Percentiles rank a stretch among this genome's conserved stretches.
These are phyloP conservation scores for Hydrozoanthus tunicans DNA, from an alignment of 64 coral and sea anemone species.

Conservation along the genomic window DNA sequence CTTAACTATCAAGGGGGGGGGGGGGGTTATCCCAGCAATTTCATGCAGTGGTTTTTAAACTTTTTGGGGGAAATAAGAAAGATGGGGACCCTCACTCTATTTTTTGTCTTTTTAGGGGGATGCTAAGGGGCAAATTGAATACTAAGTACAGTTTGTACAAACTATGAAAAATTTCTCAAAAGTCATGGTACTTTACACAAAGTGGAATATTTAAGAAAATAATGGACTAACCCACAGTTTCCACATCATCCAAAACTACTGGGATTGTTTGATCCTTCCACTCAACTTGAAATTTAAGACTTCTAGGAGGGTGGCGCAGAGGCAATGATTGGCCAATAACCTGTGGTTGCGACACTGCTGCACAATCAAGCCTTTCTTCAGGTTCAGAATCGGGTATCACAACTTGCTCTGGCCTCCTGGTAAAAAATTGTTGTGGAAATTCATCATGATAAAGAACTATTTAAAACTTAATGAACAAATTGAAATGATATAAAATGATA, in stretches of 20 bases:
- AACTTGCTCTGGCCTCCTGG: slow-evolving; percentile 28
- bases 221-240: slow-evolving; percentile 82
- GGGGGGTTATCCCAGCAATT: too few relatives aligned
- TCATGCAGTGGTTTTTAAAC: too few relatives aligned
- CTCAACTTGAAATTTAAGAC: slow-evolving; percentile 84
- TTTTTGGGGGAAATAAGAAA: too few relatives aligned
- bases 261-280: slow-evolving; percentile 94
- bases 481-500: too few relatives aligned
- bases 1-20: too few relatives aligned
- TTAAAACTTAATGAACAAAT: background rate
- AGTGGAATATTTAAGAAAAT: background rate
- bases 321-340: slow-evolving; percentile 73
- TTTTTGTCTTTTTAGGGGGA: too few relatives aligned
- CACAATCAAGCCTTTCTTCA: slow-evolving; percentile 40
- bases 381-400: slow-evolving; percentile 44
- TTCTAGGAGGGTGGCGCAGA: slow-evolving; percentile 66
- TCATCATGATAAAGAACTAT: background rate
- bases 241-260: slow-evolving; percentile 75
- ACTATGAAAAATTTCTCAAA: background rate
- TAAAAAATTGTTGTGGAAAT: background rate
- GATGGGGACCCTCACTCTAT: too few relatives aligned
- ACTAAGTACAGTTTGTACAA: too few relatives aligned
- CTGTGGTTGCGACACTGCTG: slow-evolving; percentile 14
- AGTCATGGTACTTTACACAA: background rate
- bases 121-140: too few relatives aligned